Evolutionary conservation across 2,113 vertebrate species (phyloP).

Genomic region (Pedionomus torquatus): DNA sequence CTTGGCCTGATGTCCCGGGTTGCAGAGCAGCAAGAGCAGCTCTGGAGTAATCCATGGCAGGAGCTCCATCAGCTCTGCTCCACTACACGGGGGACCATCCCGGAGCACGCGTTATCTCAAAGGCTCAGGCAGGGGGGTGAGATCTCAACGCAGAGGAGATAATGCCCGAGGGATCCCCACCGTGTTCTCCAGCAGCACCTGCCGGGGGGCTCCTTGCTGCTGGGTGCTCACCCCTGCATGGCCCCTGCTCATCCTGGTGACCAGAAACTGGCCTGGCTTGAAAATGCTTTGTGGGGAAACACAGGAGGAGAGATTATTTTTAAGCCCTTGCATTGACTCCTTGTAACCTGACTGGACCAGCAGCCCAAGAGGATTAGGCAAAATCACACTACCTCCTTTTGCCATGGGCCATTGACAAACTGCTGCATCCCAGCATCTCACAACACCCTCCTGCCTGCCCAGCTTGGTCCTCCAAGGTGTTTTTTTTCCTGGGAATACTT

Average conservation of each 20-base stretch:
- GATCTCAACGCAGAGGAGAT: neutral
- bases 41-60: neutral
- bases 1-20: neutral
- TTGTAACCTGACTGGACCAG: neutral
- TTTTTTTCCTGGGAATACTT: neutral
- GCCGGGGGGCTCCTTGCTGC: neutral
- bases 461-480: accelerated
- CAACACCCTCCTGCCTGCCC: neutral
- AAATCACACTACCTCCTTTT: neutral
- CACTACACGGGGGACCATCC: neutral
- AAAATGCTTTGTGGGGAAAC: neutral
- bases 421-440: neutral
- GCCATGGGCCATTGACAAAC: accelerated
- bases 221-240: accelerated
- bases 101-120: neutral
- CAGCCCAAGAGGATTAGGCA: neutral
- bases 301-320: neutral
- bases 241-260: neutral
- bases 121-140: neutral
- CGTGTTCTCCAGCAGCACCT: neutral
- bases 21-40: neutral
- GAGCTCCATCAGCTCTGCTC: neutral
- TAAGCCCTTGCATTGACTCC: neutral
- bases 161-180: accelerated
- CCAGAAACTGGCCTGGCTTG: neutral